Evolutionary conservation across 2,797 vertebrate genomes (phyloP), one percentile per base, ranked within the genome.

Genomic region (Arctocebus calabarensis): DNA sequence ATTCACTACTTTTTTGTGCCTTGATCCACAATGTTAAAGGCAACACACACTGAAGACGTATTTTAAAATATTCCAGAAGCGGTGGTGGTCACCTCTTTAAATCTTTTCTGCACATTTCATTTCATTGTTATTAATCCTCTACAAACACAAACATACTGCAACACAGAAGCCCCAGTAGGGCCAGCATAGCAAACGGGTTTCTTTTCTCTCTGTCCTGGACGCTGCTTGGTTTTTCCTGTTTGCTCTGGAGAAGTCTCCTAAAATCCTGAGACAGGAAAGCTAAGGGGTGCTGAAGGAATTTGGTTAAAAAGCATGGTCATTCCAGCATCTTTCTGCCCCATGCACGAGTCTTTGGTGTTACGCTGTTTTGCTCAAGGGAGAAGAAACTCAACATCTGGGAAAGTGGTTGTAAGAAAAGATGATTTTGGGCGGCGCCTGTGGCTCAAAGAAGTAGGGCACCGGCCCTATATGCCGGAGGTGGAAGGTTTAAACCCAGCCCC

Each of bases 261-360:
- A 22, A 37, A 37, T 3, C n/a, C 19, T 4, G 1, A 64, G 52
- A 17, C 9, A 1, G 0, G 40, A 73, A 12, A 22, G 37, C 22
- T 9, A 16, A 34, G 16, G 27, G n/a, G 48, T 7, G 37, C 4
- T 4, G 48, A 68, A 68, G 40, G 29, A 32, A 13, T 9, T 55
- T 5, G 3, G 27, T 2, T 2, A 8, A 6, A 7, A 29, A 8
- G 25, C 48, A 2, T 27, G 62, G 12, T 23, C 64, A 17, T 16
- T n/a, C 45, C 0, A 1, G 1, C 8, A 10, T 7, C 0, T 0
- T 52, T 34, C 25, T 37, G 6, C n/a, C 17, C 3, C 4, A 9
- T 10, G 25, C 71, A n/a, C 1, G 9, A 34, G 11, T 16, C 10
- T 20, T 43, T 20, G 29, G 11, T 2, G 62, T 10, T 62, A 17